A percentile compares a stretch with the other conserved stretches of the same genome.
phyloP scores from a whole-genome alignment of 2,888 invertebrate species.

The Lobophora halterata region DNA sequence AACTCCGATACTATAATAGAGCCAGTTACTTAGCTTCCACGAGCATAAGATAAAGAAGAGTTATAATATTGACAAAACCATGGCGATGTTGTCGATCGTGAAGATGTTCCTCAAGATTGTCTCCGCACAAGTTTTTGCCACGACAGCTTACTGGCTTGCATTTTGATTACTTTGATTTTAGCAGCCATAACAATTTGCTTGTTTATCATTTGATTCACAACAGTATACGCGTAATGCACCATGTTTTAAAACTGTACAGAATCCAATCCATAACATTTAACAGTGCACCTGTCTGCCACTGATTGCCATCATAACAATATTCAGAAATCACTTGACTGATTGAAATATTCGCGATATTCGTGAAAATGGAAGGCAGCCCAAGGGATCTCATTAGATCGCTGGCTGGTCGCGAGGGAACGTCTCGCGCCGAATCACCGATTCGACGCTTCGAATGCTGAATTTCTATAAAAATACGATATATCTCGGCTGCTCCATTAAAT shows the following conservation, averaged over 20 bases:
- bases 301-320: constrained; percentile 23
- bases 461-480: constrained; percentile 40
- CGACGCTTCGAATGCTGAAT: constrained; percentile 46
- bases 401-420: constrained; percentile 32
- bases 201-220: too few relatives aligned
- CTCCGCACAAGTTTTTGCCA: too few relatives aligned
- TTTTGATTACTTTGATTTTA: too few relatives aligned
- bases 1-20: too few relatives aligned
- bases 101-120: too few relatives aligned
- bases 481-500: constrained; percentile 34
- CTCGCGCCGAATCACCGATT: constrained; percentile 42
- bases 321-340: constrained; percentile 25
- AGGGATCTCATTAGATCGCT: constrained; percentile 57
- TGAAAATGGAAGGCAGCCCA: constrained; percentile 46
- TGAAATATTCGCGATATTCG: constrained; percentile 34
- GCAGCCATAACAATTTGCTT: too few relatives aligned
- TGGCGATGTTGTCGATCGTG: too few relatives aligned
- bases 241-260: neutral
- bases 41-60: too few relatives aligned
- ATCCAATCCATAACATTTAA: constrained; percentile 1
- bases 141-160: too few relatives aligned
- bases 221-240: too few relatives aligned
- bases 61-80: too few relatives aligned
- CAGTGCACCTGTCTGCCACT: constrained; percentile 11
- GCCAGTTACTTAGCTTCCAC: too few relatives aligned